Conservation (phyloP, 2,888 invertebrate genomes). For the Chrysomela aeneicollis region DNA sequence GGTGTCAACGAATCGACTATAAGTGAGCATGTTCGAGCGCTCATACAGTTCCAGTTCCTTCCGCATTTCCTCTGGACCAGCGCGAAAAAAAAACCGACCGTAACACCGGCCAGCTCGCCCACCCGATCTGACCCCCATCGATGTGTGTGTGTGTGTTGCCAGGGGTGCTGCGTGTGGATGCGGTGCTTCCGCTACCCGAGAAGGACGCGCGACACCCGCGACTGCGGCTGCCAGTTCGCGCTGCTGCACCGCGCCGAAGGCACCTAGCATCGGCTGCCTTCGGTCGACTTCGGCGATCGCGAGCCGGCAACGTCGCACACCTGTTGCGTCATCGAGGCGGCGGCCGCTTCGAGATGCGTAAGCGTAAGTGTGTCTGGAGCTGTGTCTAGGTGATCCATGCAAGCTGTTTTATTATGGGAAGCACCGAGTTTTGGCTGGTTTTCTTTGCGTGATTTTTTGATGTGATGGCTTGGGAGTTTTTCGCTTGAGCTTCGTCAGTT, state of each 20-base stretch:
- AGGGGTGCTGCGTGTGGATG: constrained; percentile 86
- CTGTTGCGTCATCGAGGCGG: constrained; percentile 16
- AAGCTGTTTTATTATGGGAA: constrained; percentile 43
- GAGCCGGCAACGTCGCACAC: constrained; percentile 10
- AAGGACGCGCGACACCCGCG: constrained; percentile 76
- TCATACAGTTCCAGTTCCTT: too few species aligned
- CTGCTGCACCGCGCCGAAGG: constrained; percentile 85
- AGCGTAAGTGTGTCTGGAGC: constrained; percentile 35
- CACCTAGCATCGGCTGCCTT: constrained; percentile 65
- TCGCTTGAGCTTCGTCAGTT: neutral
- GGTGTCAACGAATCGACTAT: too few species aligned
- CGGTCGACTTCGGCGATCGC: constrained; percentile 22
- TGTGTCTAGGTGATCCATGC: constrained; percentile 39
- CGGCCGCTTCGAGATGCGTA: constrained; percentile 34
- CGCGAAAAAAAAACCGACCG: neutral
- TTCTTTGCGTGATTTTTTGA: constrained; percentile 26
- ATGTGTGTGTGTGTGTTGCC: constrained; percentile 37
- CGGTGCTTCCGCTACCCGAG: constrained; percentile 88
- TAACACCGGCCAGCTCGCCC: constrained; percentile 6
- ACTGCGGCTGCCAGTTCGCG: constrained; percentile 91
- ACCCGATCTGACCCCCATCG: constrained; percentile 20
- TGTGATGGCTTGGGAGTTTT: constrained; percentile 25
- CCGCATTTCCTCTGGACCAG: neutral
- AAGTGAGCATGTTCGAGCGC: too few species aligned
- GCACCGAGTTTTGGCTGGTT: too few species aligned